Evolutionary conservation across 2,888 invertebrate genomes (phyloP).

Genomic region (Synergus itoensis): DNA sequence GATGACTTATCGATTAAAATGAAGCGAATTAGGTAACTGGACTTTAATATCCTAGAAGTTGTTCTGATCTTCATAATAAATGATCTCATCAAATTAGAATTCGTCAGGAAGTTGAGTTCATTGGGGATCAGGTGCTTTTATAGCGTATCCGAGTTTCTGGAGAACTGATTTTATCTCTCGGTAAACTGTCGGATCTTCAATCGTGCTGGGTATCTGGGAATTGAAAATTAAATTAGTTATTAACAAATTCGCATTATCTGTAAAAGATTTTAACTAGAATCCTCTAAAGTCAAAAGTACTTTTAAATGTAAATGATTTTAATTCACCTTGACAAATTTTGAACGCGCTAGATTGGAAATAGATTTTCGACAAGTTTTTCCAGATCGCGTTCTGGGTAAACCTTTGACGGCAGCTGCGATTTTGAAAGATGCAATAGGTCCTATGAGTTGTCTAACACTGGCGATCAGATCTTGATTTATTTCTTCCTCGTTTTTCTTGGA

Average conservation of each 20-base stretch:
- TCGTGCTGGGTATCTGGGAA: slow-evolving; percentile 87
- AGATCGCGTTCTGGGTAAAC: slow-evolving; percentile 92
- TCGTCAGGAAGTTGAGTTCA: slow-evolving; percentile 35
- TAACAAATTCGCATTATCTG: background rate
- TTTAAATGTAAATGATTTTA: slow-evolving; percentile 47
- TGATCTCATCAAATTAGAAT: background rate
- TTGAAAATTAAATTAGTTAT: background rate
- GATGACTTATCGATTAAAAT: background rate
- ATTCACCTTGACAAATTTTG: slow-evolving; percentile 86
- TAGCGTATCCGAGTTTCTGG: slow-evolving; percentile 87
- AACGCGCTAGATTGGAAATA: slow-evolving; percentile 90
- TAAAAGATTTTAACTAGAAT: background rate
- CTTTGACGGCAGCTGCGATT: slow-evolving; percentile 87
- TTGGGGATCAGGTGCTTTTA: slow-evolving; percentile 85
- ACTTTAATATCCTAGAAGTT: background rate
- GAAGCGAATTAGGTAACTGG: background rate
- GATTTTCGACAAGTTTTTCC: slow-evolving; percentile 91
- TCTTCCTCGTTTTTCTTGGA: slow-evolving; percentile 79
- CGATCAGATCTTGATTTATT: slow-evolving; percentile 81
- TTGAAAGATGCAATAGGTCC: slow-evolving; percentile 95
- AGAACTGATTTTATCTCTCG: slow-evolving; percentile 87
- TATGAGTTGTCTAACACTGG: slow-evolving; percentile 83
- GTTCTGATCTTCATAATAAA: background rate
- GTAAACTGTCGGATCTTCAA: slow-evolving; percentile 92
- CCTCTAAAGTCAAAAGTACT: background rate